Evolutionary conservation across 1,140 invertebrate genomes (phyloP).

Genomic region (Drosophila orosa): DNA sequence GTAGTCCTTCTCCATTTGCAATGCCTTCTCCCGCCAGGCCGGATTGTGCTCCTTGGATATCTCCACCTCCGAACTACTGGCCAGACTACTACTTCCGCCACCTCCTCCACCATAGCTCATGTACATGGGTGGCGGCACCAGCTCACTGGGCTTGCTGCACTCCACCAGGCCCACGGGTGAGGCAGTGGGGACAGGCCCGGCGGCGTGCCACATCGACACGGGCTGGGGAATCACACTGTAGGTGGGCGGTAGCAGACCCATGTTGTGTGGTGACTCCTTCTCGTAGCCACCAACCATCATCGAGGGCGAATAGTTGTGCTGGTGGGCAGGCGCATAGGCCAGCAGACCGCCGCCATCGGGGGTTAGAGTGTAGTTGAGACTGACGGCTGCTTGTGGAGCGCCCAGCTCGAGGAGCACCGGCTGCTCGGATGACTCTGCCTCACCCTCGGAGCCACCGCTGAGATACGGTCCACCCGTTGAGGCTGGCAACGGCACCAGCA

Average conservation of each 20-base stretch:
- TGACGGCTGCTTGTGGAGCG: constrained; percentile 33
- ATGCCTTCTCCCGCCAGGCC: constrained; percentile 86
- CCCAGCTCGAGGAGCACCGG: constrained; percentile 75
- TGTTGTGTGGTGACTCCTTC: constrained; percentile 35
- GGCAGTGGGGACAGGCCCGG: constrained; percentile 2
- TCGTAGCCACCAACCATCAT: constrained; percentile 52
- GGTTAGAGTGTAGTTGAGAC: constrained; percentile 57
- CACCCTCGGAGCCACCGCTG: constrained; percentile 39
- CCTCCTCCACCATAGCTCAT: constrained; percentile 54
- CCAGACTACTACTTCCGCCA: constrained; percentile 14
- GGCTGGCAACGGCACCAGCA: constrained; percentile 57
- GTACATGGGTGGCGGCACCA: constrained; percentile 77
- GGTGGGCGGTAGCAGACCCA: constrained; percentile 41
- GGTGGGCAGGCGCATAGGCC: constrained; percentile 42
- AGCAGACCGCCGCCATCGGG: constrained; percentile 55
- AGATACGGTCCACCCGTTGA: constrained; percentile 57
- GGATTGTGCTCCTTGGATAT: constrained; percentile 83
- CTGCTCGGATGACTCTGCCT: constrained; percentile 61
- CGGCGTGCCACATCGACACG: constrained; percentile 69
- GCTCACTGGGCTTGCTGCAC: constrained; percentile 49
- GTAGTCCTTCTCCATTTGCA: constrained; percentile 86
- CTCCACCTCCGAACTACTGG: constrained; percentile 74
- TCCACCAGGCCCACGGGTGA: constrained; percentile 27
- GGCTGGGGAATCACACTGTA: constrained; percentile 74
- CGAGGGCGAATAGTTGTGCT: constrained; percentile 49